Percentiles rank a stretch among this genome's conserved stretches.
These are phyloP conservation scores for Papilio polytes DNA, from an alignment of 1,140 invertebrate genomes.

Conservation along the genomic window DNA sequence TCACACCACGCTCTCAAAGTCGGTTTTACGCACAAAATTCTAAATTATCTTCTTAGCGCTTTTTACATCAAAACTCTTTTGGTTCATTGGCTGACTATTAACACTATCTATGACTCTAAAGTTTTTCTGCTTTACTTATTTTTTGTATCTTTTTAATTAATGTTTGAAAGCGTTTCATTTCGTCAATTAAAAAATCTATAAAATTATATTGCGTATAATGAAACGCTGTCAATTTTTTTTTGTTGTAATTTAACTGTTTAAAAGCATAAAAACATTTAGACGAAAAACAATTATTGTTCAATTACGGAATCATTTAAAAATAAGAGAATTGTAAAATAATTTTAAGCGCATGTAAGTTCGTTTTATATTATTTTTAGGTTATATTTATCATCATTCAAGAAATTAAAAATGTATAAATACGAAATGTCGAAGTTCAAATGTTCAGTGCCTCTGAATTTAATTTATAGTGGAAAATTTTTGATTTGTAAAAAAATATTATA, in stretches of 20 bases:
- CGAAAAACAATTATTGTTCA: constrained; percentile 38
- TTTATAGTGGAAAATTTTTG: background rate
- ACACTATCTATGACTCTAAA: constrained; percentile 23
- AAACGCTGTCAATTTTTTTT: constrained; percentile 17
- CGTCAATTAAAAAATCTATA: background rate
- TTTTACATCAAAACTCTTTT: constrained; percentile 42
- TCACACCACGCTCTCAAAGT: constrained; percentile 40
- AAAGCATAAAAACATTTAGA: constrained; percentile 37
- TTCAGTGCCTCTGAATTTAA: background rate
- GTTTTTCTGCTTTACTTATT: constrained; percentile 37
- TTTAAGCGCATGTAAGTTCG: background rate
- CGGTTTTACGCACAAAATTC: constrained; percentile 53
- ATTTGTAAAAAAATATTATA: constrained; percentile 13
- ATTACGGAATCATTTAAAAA: background rate
- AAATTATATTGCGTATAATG: background rate
- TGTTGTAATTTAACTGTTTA: constrained; percentile 22
- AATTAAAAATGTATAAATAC: constrained; percentile 1
- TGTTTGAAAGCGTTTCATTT: constrained; percentile 34
- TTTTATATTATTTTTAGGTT: background rate
- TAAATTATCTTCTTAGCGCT: constrained; percentile 51
- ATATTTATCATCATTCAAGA: background rate
- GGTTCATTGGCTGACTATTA: constrained; percentile 52
- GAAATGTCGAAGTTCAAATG: background rate
- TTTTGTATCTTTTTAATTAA: constrained; percentile 25
- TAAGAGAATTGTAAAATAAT: constrained; percentile 23